Conservation (phyloP, 2,888 invertebrate species). For the Drosophila fungiperda region DNA sequence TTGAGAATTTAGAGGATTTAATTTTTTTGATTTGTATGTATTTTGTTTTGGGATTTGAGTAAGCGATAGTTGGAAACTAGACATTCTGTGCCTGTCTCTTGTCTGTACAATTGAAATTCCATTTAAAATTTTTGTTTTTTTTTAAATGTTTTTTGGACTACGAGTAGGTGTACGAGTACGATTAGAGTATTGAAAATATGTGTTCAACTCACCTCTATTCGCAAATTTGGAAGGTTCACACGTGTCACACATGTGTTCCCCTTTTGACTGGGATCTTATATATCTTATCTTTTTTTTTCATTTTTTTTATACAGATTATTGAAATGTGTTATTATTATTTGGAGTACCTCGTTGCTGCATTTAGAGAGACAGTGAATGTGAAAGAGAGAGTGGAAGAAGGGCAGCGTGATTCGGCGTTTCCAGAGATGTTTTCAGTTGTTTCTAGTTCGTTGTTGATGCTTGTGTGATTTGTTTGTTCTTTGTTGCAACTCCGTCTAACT, state of each 20-base stretch:
- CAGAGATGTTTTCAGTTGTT: conserved; percentile 10
- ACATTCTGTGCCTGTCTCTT: conserved; percentile 37
- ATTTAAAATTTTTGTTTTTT: conserved; percentile 9
- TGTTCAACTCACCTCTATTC: conserved; percentile 51
- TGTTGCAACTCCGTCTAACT: conserved; percentile 13
- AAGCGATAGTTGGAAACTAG: conserved; percentile 23
- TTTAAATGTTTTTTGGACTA: conserved; percentile 14
- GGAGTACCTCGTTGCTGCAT: conserved; percentile 74
- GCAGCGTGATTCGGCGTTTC: conserved; percentile 22
- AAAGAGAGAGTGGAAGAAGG: conserved; percentile 9
- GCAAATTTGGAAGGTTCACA: conserved; percentile 39
- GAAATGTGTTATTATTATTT: conserved; percentile 72
- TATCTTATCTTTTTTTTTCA: conserved; percentile 43
- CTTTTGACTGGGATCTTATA: conserved; percentile 44
- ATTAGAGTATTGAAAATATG: conserved; percentile 25
- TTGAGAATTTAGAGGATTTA: conserved; percentile 10
- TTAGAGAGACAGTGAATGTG: conserved; percentile 10
- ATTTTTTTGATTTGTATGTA: background rate
- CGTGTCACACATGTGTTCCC: conserved; percentile 36
- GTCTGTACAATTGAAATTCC: conserved; percentile 36
- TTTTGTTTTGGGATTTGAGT: conserved; percentile 9
- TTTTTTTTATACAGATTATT: conserved; percentile 61
- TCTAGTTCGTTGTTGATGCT: conserved; percentile 17
- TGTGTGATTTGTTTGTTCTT: conserved; percentile 1
- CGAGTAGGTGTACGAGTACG: conserved; percentile 33